These are phyloP conservation scores for Xanthostigma xanthostigma DNA, from an alignment of 2,888 invertebrate genomes.

Conservation along the genomic window DNA sequence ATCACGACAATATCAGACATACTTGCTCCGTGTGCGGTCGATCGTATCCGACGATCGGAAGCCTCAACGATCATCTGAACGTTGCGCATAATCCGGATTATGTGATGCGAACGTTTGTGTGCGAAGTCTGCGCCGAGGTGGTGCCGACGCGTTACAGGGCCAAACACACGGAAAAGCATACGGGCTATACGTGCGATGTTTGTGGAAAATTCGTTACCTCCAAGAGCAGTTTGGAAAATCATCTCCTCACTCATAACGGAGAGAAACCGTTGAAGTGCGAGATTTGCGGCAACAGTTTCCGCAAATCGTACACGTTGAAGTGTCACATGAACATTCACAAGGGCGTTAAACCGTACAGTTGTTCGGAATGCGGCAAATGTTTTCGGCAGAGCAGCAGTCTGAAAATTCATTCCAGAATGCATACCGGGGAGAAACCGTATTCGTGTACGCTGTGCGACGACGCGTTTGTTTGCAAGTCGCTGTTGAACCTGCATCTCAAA, in stretches of 20 bases:
- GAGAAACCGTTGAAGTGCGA: neutral
- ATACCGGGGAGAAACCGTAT: constrained; percentile 21
- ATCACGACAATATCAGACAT: constrained; percentile 15
- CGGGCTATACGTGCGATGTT: constrained; percentile 4
- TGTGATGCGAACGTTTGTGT: constrained; percentile 5
- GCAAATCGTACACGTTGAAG: neutral
- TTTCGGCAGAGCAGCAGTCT: constrained; percentile 13
- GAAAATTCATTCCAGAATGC: constrained; percentile 11
- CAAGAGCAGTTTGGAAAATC: neutral
- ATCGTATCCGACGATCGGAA: neutral
- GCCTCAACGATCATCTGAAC: no score
- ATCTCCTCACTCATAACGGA: no score
- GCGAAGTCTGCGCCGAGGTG: constrained; percentile 9
- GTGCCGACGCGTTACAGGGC: constrained; percentile 8
- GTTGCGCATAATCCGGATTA: constrained; percentile 12
- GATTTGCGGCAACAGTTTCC: neutral
- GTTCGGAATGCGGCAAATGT: constrained; percentile 4
- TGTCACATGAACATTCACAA: neutral
- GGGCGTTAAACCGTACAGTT: neutral
- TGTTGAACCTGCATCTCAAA: constrained; percentile 6
- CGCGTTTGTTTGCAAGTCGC: constrained; percentile 5
- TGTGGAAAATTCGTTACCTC: constrained; percentile 7
- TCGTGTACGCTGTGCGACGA: constrained; percentile 8
- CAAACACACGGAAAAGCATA: neutral
- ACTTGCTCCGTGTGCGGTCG: constrained; percentile 1